Base-by-base conservation (phyloP, 2,888 invertebrate genomes). In the Trachelus troglodyta region DNA sequence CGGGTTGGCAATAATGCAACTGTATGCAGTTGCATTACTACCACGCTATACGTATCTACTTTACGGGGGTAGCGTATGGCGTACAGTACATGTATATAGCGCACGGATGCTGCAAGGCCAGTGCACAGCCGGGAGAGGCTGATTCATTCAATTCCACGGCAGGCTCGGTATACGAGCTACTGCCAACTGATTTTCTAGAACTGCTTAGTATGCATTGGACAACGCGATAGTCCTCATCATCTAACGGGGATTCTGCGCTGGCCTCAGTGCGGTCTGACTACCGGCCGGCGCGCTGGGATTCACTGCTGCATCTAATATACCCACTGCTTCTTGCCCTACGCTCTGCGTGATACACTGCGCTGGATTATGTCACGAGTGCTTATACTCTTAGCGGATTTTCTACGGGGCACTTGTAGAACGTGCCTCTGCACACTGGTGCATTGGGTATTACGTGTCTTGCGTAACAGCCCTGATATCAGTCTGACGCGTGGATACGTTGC, bases 161-260 rank as follows among this genome's bases (percentile, higher is more conserved):
- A 74, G 69, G 77, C 76, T 75, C 78, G 78, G 73, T 75, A 75
- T 81, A 82, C 81, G 80, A 82, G 81, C 81, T 77, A 83, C 80
- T 82, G 81, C 79, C 82, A 79, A 85, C 82, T 82, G 87, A 85
- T 86, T 85, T 85, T 83, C 82, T 79, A 82, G 81, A 85, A 83
- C 85, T 83, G 84, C 83, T 87, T 85, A 81, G 80, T 86, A 87
- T 87, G 85, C 86, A 85, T 85, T 83, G 86, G 82, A 82, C 84
- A 82, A 78, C 81, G 79, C 79, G 82, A 83, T 80, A 81, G 81
- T 83, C 77, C 81, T 76, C 80, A 78, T 81, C 81, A 79, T 80
- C 78, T 83, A 82, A 83, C 81, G 82, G 84, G 76, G 85, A 79
- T 82, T 85, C 75, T 69, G 69, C 69, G 69, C 69, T 69, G 69